Evolutionary conservation across 2,797 vertebrate genomes (phyloP).

Genomic region (Pygocentrus nattereri): DNA sequence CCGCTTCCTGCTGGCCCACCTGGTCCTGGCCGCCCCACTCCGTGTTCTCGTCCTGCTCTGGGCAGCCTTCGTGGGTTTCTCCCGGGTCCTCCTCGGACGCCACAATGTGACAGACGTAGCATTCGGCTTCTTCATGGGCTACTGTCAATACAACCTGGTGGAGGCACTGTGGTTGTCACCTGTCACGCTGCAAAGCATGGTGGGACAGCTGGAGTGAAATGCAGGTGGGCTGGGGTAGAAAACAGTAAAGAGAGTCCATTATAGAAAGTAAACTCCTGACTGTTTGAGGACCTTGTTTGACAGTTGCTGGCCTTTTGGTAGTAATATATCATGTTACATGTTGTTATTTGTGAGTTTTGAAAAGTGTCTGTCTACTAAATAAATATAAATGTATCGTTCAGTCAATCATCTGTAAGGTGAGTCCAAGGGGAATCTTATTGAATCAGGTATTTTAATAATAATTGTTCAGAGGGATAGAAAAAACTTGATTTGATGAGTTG

Average conservation of each 20-base stretch:
- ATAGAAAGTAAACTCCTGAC: neutral
- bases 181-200: slow-evolving; percentile 73
- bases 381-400: neutral
- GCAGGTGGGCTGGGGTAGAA: neutral
- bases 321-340: slow-evolving; percentile 14
- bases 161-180: slow-evolving; percentile 94
- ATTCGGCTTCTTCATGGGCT: slow-evolving; percentile 94
- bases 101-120: slow-evolving; percentile 96
- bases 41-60: slow-evolving; percentile 92
- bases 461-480: too few relatives aligned
- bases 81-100: slow-evolving; percentile 92
- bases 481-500: neutral
- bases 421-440: neutral
- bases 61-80: slow-evolving; percentile 88
- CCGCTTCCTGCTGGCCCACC: slow-evolving; percentile 91
- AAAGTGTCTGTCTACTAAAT: slow-evolving; percentile 8
- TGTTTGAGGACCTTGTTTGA: neutral
- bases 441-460: neutral
- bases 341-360: slow-evolving; percentile 8
- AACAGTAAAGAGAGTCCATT: neutral
- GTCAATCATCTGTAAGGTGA: neutral
- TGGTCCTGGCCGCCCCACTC: slow-evolving; percentile 90
- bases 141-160: slow-evolving; percentile 91
- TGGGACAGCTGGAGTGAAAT: slow-evolving; percentile 68
- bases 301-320: slow-evolving; percentile 8